phyloP scores from a whole-genome alignment of 2,888 invertebrate genomes.

The Eudasyphora cyanicolor region DNA sequence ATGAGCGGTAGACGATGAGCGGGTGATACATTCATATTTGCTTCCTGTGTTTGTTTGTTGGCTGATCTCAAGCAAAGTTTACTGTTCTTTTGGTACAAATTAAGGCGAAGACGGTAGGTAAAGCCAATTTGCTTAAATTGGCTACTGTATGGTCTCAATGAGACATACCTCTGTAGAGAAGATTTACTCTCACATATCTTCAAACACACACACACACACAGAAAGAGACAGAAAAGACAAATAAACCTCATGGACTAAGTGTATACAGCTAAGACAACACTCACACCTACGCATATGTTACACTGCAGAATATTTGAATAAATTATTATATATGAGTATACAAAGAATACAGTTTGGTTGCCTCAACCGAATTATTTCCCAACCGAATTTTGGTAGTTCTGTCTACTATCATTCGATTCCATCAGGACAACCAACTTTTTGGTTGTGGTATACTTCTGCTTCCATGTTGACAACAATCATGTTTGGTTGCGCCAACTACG shows the following conservation, averaged over 20 bases:
- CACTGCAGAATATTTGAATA: conserved; percentile 59
- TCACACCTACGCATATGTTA: conserved; percentile 70
- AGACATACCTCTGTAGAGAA: conserved; percentile 59
- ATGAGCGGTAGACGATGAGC: not conserved
- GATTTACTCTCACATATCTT: conserved; percentile 40
- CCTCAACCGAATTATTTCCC: too few species aligned
- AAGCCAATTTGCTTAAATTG: conserved; percentile 74
- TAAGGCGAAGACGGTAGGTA: conserved; percentile 71
- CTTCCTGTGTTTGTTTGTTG: conserved; percentile 47
- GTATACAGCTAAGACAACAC: conserved; percentile 1
- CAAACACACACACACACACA: conserved; percentile 58
- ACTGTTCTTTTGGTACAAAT: conserved; percentile 58
- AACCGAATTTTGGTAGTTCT: too few species aligned
- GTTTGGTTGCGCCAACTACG: too few species aligned
- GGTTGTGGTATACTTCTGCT: too few species aligned
- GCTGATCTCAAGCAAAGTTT: conserved; percentile 59
- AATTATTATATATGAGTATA: too few species aligned
- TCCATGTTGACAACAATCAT: too few species aligned
- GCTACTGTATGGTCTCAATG: conserved; percentile 70
- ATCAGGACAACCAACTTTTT: too few species aligned
- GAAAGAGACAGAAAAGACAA: conserved; percentile 35
- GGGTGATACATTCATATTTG: conserved; percentile 18
- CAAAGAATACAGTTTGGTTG: too few species aligned
- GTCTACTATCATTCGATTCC: too few species aligned
- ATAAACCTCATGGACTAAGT: not conserved